phyloP scores from a whole-genome alignment of 1,140 invertebrate species.

The Phthorimaea operculella region DNA sequence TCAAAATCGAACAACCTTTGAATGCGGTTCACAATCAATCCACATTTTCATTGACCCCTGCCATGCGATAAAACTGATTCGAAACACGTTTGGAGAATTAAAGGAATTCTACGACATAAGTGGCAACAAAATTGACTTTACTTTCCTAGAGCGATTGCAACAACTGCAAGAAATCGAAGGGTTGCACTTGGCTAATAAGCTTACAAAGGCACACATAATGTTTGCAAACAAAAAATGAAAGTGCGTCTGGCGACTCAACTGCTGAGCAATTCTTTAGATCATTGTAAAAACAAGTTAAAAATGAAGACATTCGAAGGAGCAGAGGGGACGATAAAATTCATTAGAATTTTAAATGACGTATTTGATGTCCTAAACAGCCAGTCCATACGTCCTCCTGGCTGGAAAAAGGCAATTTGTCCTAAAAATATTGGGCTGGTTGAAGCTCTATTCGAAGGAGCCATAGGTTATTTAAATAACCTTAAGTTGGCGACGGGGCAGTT shows the following conservation, averaged over 20 bases:
- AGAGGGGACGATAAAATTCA: constrained; percentile 23
- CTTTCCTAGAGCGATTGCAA: constrained; percentile 24
- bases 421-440: constrained; percentile 1
- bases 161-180: constrained; percentile 27
- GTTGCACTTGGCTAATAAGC: constrained; percentile 31
- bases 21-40: constrained; percentile 6
- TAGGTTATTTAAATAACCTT: constrained; percentile 3
- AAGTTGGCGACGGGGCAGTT: constrained; percentile 1
- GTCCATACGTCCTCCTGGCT: constrained; percentile 15
- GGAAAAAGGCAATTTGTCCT: constrained; percentile 6
- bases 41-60: constrained; percentile 26
- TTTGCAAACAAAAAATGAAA: constrained; percentile 38
- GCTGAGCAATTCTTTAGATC: constrained; percentile 24
- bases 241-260: constrained; percentile 31
- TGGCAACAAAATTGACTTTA: constrained; percentile 21
- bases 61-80: constrained; percentile 37
- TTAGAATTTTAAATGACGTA: constrained; percentile 25
- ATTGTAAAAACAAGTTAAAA: constrained; percentile 20
- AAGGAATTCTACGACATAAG: constrained; percentile 26
- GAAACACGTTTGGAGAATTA: constrained; percentile 32
- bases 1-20: background rate
- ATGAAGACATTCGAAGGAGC: constrained; percentile 20
- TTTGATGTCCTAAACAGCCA: constrained; percentile 34
- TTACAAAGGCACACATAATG: constrained; percentile 29
- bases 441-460: constrained; percentile 6